Conservation (phyloP, 2,797 vertebrate species). For the Kryptolebias ocellatus region DNA sequence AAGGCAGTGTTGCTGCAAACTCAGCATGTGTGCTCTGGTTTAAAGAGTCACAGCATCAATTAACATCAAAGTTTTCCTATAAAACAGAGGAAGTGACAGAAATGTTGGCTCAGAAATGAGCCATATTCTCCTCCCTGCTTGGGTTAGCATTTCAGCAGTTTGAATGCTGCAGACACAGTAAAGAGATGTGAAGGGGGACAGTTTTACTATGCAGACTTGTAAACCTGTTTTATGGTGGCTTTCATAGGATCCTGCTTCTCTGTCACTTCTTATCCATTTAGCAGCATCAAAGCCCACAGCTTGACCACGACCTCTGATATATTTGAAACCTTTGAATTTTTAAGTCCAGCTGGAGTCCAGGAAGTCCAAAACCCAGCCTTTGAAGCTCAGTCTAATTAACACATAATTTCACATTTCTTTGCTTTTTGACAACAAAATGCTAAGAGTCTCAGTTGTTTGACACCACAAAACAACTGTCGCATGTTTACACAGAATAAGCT, state of each 20-base stretch:
- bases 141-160: constrained; percentile 25
- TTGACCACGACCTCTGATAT: constrained; percentile 62
- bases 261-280: constrained; percentile 72
- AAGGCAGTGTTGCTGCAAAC: constrained; percentile 14
- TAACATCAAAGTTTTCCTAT: constrained; percentile 46
- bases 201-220: constrained; percentile 67
- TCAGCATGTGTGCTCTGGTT: constrained; percentile 28
- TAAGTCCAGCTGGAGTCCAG: constrained; percentile 57
- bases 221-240: constrained; percentile 72
- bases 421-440: constrained; percentile 56
- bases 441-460: constrained; percentile 30
- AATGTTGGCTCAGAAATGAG: constrained; percentile 27
- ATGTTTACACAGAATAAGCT: constrained; percentile 10
- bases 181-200: constrained; percentile 54
- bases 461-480: constrained; percentile 46
- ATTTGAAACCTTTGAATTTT: constrained; percentile 59
- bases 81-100: constrained; percentile 54
- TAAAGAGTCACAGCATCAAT: constrained; percentile 48
- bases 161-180: constrained; percentile 37
- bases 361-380: constrained; percentile 67
- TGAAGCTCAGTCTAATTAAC: constrained; percentile 69
- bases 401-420: constrained; percentile 56
- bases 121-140: constrained; percentile 13
- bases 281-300: constrained; percentile 57
- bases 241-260: constrained; percentile 63